These are phyloP conservation scores for Uromys caudimaculatus DNA, from an alignment of 2,797 vertebrate genomes.

Conservation along the genomic window DNA sequence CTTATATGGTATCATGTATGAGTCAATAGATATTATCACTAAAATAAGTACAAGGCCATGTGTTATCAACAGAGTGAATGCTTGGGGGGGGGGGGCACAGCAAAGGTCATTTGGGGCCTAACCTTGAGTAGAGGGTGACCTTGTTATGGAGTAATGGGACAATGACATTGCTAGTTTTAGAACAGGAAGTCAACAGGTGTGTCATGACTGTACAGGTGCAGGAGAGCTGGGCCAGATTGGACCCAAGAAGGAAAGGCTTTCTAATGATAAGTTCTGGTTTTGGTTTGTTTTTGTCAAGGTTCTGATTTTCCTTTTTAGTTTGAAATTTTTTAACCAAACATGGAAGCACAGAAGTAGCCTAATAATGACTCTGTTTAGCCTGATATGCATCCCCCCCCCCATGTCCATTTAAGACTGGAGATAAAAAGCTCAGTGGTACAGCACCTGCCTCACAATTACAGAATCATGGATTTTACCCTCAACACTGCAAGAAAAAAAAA, in stretches of 20 bases:
- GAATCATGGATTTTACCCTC: background rate
- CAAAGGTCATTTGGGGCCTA: background rate
- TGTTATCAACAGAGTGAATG: background rate
- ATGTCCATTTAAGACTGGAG: background rate
- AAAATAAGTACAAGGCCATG: background rate
- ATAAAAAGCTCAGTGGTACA: background rate
- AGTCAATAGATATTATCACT: background rate
- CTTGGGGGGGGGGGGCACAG: accelerated
- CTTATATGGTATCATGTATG: background rate
- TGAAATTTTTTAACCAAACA: background rate
- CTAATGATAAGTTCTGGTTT: background rate
- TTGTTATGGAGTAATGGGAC: background rate
- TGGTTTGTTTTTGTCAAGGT: background rate
- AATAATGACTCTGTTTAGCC: background rate
- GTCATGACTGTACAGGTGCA: too few species aligned
- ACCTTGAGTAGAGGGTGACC: background rate
- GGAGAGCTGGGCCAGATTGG: accelerated
- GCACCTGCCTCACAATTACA: background rate
- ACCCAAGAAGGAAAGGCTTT: background rate
- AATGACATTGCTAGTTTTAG: background rate
- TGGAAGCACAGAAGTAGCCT: background rate
- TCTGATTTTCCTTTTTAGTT: background rate
- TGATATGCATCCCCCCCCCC: background rate
- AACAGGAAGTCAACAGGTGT: too few species aligned
- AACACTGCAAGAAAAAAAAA: background rate